phyloP scores from a whole-genome alignment of 2,888 invertebrate species.

The Synanthedon formicaeformis region DNA sequence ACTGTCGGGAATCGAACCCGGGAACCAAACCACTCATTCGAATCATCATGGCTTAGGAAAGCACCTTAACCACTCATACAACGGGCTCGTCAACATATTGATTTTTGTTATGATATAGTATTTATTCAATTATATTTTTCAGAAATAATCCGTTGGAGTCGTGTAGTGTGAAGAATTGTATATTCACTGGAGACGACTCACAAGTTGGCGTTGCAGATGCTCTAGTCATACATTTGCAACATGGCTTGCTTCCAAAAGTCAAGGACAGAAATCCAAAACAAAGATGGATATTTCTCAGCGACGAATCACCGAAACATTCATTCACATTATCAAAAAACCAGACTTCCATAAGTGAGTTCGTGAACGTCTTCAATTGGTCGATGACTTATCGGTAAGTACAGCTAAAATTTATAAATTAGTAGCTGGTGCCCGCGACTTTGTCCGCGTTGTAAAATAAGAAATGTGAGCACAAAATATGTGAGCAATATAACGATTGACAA shows the following conservation, averaged over 20 bases:
- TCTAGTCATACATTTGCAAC: slow-evolving; percentile 69
- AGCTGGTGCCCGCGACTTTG: too few relatives aligned
- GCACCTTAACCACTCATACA: too few relatives aligned
- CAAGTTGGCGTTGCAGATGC: slow-evolving; percentile 70
- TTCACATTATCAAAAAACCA: slow-evolving; percentile 41
- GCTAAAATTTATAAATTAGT: not conserved
- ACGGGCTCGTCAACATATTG: too few relatives aligned
- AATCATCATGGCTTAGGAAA: too few relatives aligned
- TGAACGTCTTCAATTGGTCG: slow-evolving; percentile 78
- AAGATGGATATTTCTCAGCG: slow-evolving; percentile 78
- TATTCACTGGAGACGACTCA: slow-evolving; percentile 64
- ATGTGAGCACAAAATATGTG: too few relatives aligned
- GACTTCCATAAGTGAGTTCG: slow-evolving; percentile 45
- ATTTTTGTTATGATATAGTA: too few relatives aligned
- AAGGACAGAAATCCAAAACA: slow-evolving; percentile 47
- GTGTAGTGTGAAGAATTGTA: slow-evolving; percentile 75
- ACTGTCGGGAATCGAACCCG: too few relatives aligned
- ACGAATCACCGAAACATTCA: slow-evolving; percentile 75
- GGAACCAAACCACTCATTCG: too few relatives aligned
- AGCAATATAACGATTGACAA: too few relatives aligned
- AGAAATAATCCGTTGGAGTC: slow-evolving; percentile 66
- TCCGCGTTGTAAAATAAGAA: too few relatives aligned
- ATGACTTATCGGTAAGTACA: slow-evolving; percentile 72
- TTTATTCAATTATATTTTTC: slow-evolving; percentile 18
- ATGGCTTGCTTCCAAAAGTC: slow-evolving; percentile 23